These are phyloP conservation scores for Strigamia crassipes DNA, from an alignment of 2,888 invertebrate species.

Conservation along the genomic window DNA sequence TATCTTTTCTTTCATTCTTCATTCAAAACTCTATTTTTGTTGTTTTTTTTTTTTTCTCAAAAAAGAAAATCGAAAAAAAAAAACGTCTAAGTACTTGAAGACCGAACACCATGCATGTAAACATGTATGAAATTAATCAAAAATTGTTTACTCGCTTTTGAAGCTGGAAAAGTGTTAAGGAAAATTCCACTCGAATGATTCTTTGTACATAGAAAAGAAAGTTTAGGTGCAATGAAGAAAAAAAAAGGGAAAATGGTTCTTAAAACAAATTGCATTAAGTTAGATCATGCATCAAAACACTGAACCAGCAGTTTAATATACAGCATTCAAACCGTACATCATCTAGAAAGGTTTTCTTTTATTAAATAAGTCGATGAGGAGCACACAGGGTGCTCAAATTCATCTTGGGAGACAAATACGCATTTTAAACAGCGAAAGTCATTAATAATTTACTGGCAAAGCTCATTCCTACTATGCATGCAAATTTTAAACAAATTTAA, in stretches of 20 bases:
- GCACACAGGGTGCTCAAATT: background rate
- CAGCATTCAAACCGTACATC: background rate
- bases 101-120: background rate
- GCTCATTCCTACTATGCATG: constrained; percentile 3
- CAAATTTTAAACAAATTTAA: constrained; percentile 18
- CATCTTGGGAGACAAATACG: background rate
- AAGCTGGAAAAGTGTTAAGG: background rate
- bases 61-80: background rate
- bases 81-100: background rate
- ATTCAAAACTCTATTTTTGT: background rate
- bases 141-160: background rate
- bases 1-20: background rate
- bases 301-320: constrained; percentile 10
- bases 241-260: background rate
- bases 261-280: constrained; percentile 12
- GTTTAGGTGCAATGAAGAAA: background rate
- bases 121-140: background rate
- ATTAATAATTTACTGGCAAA: constrained; percentile 1
- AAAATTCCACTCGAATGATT: background rate
- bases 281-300: constrained; percentile 6
- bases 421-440: constrained; percentile 10
- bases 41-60: background rate
- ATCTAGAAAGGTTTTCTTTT: background rate
- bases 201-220: background rate
- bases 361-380: constrained; percentile 21